Base-by-base conservation (phyloP, 2,888 invertebrate species). In the Drosophila siamana region DNA sequence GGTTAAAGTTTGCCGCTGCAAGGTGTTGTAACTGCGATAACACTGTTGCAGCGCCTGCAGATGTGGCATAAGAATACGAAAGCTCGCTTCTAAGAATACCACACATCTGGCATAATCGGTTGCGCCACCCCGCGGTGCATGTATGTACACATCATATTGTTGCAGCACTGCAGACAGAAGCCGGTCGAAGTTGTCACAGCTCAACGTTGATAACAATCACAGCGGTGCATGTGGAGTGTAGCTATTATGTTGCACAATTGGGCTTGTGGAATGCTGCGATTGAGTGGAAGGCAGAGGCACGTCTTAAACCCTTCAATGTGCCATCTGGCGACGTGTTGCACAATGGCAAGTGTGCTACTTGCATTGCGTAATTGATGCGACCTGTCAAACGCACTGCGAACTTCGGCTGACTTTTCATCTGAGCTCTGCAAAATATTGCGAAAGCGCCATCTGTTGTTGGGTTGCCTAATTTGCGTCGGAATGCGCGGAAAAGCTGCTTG, bases 31-130 rank as follows among this genome's bases (percentile, higher is more conserved):
- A 51, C 51, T 40, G 15, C 26, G 40, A 16, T 26, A 52, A 52
- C 40, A 68, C n/a, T 52, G 30, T 11, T 67, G 43, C 52, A 59
- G 24, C 64, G 26, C 38, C 65, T 62, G 69, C 47, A 80, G 41
- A 47, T 48, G 55, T 19, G 36, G 36, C 11, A 26, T 7, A 11
- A 4, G 7, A 30, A 40, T 47, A 38, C 11, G 15, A 30, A 30
- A 11, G 11, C 9, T 38, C 8, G 5, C 11, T 9, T 28, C 11
- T 22, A 44, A 44, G 44, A 48, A 48, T 16, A 46, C 7, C 13
- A 13, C n/a, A 26, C 13, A 22, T 24, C 62, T 68, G 55, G 56
- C 74, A 80, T 80, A 78, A 77, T 67, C 52, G n/a, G 24, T 38
- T 1, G 22, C n/a, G 16, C 44, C 54, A 16, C 36, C 60, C 60